These are phyloP conservation scores for Melinaea marsaeus DNA, from an alignment of 2,888 invertebrate species.

Conservation along the genomic window DNA sequence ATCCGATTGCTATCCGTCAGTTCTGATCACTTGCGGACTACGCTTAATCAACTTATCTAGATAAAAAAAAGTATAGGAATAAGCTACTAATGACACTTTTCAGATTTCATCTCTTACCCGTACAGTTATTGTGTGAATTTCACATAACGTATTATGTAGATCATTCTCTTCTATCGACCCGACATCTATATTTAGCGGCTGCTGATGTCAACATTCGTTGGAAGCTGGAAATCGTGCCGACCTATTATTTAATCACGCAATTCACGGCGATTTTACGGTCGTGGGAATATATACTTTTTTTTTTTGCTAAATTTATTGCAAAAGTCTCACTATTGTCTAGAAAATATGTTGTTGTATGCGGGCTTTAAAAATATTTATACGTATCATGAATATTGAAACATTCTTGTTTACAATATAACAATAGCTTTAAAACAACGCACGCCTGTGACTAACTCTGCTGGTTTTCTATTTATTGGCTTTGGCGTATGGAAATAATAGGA, in stretches of 20 bases:
- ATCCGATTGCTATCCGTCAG: no score
- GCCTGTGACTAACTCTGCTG: constrained; percentile 17
- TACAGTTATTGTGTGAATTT: constrained; percentile 19
- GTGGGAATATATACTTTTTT: constrained; percentile 22
- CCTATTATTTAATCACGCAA: constrained; percentile 36
- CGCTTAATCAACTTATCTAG: no score
- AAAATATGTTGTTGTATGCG: constrained; percentile 9
- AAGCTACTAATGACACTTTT: no score
- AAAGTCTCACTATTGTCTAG: constrained; percentile 13
- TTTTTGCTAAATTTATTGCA: constrained; percentile 15
- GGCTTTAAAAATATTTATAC: neutral
- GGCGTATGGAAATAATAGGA: constrained; percentile 29
- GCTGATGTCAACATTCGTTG: constrained; percentile 56
- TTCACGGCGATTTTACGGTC: constrained; percentile 25
- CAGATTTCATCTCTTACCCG: neutral
- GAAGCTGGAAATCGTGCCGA: constrained; percentile 52
- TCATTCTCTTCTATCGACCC: constrained; percentile 47
- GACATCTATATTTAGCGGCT: constrained; percentile 55
- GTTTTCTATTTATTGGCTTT: constrained; percentile 9
- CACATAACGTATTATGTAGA: constrained; percentile 22
- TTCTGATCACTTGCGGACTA: no score
- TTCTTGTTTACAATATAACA: neutral
- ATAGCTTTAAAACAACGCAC: constrained; percentile 2
- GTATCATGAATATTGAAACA: neutral
- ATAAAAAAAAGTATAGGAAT: no score